Base-by-base conservation (phyloP, 2,888 invertebrate genomes). In the Creontiades dilutus region DNA sequence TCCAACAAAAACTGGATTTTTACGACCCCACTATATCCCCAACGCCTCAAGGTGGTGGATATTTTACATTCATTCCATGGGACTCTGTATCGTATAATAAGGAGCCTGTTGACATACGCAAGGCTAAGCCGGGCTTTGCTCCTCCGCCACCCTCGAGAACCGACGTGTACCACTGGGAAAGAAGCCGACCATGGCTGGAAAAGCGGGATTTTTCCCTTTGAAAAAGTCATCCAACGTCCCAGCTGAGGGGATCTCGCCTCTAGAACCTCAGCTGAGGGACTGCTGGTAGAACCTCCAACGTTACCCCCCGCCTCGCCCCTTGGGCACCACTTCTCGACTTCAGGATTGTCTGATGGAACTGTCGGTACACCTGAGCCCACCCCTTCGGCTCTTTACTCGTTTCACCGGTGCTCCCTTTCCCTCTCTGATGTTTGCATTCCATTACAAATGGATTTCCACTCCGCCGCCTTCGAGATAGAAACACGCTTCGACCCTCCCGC, bases 371-470 rank as follows among this genome's bases (percentile, higher is more conserved):
- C 61, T 85, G 85, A 85, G 68, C 85, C 57, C 61, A 9, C 23
- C 11, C 27, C 52, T n/a, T 76, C 14, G 27, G 19, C 37, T 48
- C 37, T n/a, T 61, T 28, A 48, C 82, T 61, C 85, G 16, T 68
- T 68, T 61, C 85, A 14, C 27, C 80, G 46, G 75, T 2, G 14
- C 52, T 80, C 82, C 28, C 82, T 55, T 85, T 57, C 57, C 57
- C 28, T 27, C 52, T 27, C 55, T 86, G 88, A 78, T 88, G 88
- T 88, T 88, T 88, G 88, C 88, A 88, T 88, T 88, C 88, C 88
- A 88, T 88, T 88, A 88, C 88, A 88, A 88, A 88, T 88, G 88
- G 88, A 88, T 88, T 88, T 88, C 80, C 88, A 88, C 80, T 88
- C 55, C 78, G 23, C 52, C 80, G 80, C 78, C 88, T 78, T 46